These are phyloP conservation scores for Crypturellus tataupa DNA, from an alignment of 2,797 vertebrate species.

Conservation along the genomic window DNA sequence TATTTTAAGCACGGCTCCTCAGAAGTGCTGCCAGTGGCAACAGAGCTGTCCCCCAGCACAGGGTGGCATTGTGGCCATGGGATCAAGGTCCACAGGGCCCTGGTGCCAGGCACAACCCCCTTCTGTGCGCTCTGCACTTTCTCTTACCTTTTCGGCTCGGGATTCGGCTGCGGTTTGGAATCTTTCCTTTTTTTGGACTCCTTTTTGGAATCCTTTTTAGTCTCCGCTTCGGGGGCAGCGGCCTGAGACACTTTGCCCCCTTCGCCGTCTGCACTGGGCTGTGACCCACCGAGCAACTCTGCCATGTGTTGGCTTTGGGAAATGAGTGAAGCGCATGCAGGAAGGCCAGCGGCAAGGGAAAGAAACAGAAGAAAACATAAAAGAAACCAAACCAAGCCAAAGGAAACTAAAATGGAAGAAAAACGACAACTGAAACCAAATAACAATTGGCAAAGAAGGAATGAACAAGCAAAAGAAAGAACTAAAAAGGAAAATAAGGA, in stretches of 20 bases:
- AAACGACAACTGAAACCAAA: conserved; percentile 76
- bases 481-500: conserved; percentile 82
- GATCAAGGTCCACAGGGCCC: not conserved
- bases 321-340: conserved; percentile 79
- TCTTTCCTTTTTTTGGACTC: conserved; percentile 96
- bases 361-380: conserved; percentile 84
- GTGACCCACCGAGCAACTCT: conserved; percentile 87
- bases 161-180: conserved; percentile 85
- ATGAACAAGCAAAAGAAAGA: conserved; percentile 79
- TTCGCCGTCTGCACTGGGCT: conserved; percentile 84
- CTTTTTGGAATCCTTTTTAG: conserved; percentile 92
- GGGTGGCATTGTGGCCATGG: fast-evolving
- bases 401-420: conserved; percentile 76
- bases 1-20: not conserved
- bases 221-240: conserved; percentile 82
- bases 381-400: conserved; percentile 74
- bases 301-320: conserved; percentile 86
- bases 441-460: conserved; percentile 80
- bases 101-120: not conserved
- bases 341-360: conserved; percentile 81
- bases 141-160: conserved; percentile 90
- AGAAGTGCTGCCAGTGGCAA: fast-evolving
- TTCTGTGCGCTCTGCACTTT: conserved; percentile 37
- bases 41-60: not conserved
- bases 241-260: conserved; percentile 83